Evolutionary conservation across 1,140 invertebrate species (phyloP), one percentile per base, ranked within the genome.

Genomic region (Parasteatoda tepidariorum): DNA sequence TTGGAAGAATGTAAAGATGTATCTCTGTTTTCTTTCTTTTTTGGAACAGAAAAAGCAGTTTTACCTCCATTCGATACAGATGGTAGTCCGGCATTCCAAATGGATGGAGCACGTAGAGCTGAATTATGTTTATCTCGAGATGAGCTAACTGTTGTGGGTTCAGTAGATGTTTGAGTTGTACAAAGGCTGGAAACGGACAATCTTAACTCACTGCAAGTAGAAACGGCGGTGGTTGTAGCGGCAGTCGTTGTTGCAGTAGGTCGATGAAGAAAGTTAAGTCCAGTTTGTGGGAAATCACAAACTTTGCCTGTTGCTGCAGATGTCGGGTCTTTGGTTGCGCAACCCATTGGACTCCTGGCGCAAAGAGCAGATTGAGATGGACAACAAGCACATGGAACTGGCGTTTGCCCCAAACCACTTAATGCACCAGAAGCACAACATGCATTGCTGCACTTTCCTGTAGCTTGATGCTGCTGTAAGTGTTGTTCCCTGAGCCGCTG

Each of bases 401-500:
- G 30, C 4, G 66, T 31, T 64, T 79, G 78, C 18, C 78, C 78
- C 22, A 84, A 34, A 2, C 74, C 62, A 48, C 78, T 7, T 15
- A 59, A 33, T 1, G 78, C 71, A 34, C 66, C 24, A 26, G 15
- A n/a, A 5, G 28, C n/a, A 57, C 48, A 78, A 59, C 73, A 73
- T 30, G 73, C 24, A 30, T n/a, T 48, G 31, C 33, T 67, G 34
- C 79, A 82, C 41, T 84, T 84, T 2, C 55, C 61, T 13, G 84
- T 15, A 15, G 85, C 33, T 26, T 78, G 84, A 28, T 84, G 66
- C 31, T 74, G 76, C 28, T 82, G 78, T 5, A 84, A 24, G 26
- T 78, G 81, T 26, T 84, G 75, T 18, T 84, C 81, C 75, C 90
- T 89, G 5, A 91, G 87, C 85, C 92, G 92, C 57, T 89, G 88